Evolutionary conservation across 1,140 invertebrate species (phyloP), one percentile per base, ranked within the genome.

Genomic region (Drosophila punjabiensis): DNA sequence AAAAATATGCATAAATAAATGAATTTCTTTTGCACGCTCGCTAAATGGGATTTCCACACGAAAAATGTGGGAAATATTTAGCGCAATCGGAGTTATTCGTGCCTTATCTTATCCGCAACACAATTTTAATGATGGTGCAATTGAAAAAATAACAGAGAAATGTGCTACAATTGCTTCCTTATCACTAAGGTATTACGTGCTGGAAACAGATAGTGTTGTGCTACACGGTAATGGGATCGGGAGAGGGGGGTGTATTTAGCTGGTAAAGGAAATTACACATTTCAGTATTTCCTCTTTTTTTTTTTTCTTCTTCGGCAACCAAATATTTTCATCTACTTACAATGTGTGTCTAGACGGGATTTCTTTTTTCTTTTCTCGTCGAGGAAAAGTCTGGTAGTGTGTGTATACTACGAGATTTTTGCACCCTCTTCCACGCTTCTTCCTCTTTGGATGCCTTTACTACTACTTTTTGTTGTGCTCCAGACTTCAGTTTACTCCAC

Each of bases 31-130:
- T 24, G 41, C 50, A 56, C n/a, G 47, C 30, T 60, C 30, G 62
- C 63, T 55, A 79, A 87, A 87, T 88, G 68, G 84, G 63, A 60
- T 87, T 87, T 82, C 8, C 63, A 80, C 83, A 88, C 67, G 76
- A 81, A 74, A 76, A 62, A 32, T 52, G 53, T 39, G 41, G 30
- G 45, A 62, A 53, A 55, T 60, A 56, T 68, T 35, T 74, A 71
- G 18, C 53, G 53, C 33, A 61, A 61, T 68, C 76, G 33, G 53
- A 56, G 53, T 16, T 56, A 56, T 56, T 37, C 53, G 43, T 67
- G 75, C 76, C 69, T 87, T 88, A 87, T 87, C 83, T 87, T 88
- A 87, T 87, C 83, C 83, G 73, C 65, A 88, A 76, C 81, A 82
- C 69, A 50, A 60, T 48, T 87, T 79, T 56, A 82, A 79, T 79